Evolutionary conservation across 2,113 vertebrate species (phyloP), one percentile per base, ranked within the genome.

Genomic region (Herpetotheres cachinnans): DNA sequence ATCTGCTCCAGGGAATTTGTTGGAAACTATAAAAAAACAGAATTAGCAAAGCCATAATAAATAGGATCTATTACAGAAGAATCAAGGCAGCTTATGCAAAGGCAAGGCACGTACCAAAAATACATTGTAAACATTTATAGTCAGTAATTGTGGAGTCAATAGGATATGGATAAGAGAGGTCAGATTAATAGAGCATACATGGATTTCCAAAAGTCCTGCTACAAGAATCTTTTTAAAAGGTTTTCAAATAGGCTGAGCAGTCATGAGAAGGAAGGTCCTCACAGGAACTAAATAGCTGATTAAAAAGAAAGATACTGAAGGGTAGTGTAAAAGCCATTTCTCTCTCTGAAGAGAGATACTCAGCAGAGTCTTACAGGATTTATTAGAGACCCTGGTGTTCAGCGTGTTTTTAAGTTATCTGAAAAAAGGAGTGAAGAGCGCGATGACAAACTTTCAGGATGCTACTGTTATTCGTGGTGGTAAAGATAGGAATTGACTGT

Each of bases 361-460:
- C 89, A 69, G 66, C 58, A 55, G 76, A 95, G 80, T 55, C 81
- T 82, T 17, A 50, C 25, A 91, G 83, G 89, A 94, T 96, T 94
- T 89, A 89, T 63, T 82, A 66, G 82, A 85, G 38, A 25, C 9
- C 6, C 59, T 55, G 47, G 63, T 66, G 69, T 32, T 94, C 83
- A 74, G 72, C 77, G 63, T 38, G 52, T 59, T 96, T 89, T 78
- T 34, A 78, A 94, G 13, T 73, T 93, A 89, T 40, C 86, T 84
- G 65, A 62, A 59, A 94, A 89, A 95, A 67, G n/a, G 20, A 81
- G 17, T 1, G 2, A 42, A 66, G 49, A 71, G 50, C 6, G n/a
- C 17, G 77, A 96, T 91, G 91, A 89, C 91, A 91, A 95, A 96
- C 86, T 91, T 93, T 17, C 32, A 71, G 69, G 55, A 74, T 52